Conservation (phyloP, 2,888 invertebrate genomes). For the Belgica antarctica region DNA sequence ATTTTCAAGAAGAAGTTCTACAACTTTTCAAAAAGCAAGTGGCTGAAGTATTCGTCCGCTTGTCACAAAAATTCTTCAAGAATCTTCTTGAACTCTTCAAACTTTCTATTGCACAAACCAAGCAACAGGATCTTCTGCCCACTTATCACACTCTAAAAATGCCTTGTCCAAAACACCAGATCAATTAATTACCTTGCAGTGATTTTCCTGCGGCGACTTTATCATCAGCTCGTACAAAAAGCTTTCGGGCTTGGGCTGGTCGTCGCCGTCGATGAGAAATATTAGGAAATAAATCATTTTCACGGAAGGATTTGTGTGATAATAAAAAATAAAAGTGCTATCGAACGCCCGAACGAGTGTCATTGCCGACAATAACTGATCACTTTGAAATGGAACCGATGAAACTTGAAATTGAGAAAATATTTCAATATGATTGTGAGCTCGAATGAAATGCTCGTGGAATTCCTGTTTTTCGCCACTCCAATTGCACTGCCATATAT, state of each 20-base stretch:
- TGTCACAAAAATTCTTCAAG: too few species aligned
- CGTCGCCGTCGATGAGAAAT: constrained; percentile 27
- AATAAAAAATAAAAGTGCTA: constrained; percentile 42
- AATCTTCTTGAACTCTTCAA: too few species aligned
- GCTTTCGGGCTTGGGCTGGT: constrained; percentile 28
- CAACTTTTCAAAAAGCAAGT: too few species aligned
- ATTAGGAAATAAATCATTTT: constrained; percentile 43
- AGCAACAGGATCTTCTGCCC: too few species aligned
- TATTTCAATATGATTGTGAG: constrained; percentile 43
- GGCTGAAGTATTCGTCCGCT: too few species aligned
- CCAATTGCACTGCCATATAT: constrained; percentile 43
- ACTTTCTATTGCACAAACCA: too few species aligned
- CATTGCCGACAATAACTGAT: constrained; percentile 31
- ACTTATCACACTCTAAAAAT: too few species aligned
- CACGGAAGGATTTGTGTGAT: constrained; percentile 34
- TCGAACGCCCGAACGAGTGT: constrained; percentile 35
- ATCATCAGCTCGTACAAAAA: constrained; percentile 40
- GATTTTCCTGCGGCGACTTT: constrained; percentile 38
- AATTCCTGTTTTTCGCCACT: constrained; percentile 24
- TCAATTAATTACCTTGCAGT: constrained; percentile 34
- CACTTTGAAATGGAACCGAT: constrained; percentile 39
- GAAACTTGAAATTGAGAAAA: constrained; percentile 44
- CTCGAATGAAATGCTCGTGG: constrained; percentile 36
- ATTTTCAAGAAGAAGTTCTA: too few species aligned
- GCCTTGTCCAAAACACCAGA: not conserved